phyloP scores from a whole-genome alignment of 2,113 vertebrate species.

The Amia ocellicauda region DNA sequence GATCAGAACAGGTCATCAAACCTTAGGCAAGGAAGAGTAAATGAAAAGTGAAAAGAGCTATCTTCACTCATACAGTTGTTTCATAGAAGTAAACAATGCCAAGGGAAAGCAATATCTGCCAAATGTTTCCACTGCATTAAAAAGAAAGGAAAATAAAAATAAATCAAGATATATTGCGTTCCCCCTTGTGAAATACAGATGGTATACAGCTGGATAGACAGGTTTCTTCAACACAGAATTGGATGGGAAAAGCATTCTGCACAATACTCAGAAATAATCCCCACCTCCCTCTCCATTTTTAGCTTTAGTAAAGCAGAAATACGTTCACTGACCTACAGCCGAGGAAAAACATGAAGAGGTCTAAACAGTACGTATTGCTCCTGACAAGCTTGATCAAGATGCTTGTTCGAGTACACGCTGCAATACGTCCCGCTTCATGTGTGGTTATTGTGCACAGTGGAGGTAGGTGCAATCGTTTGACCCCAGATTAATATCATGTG shows the following conservation, averaged over 20 bases:
- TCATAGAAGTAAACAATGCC: slow-evolving; percentile 10
- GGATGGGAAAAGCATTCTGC: slow-evolving; percentile 26
- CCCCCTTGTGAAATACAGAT: neutral
- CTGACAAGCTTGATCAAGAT: neutral
- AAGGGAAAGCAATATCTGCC: slow-evolving; percentile 17
- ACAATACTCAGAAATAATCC: slow-evolving; percentile 20
- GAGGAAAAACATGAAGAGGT: neutral
- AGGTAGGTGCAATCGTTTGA: too few relatives aligned
- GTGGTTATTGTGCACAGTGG: too few relatives aligned
- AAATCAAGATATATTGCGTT: slow-evolving; percentile 18
- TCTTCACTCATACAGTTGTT: neutral
- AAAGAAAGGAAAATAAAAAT: too few relatives aligned
- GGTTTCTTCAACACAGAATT: slow-evolving; percentile 13
- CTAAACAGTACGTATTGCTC: neutral
- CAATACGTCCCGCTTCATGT: too few relatives aligned
- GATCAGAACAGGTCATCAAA: neutral
- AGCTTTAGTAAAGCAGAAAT: neutral
- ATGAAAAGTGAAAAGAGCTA: slow-evolving; percentile 7
- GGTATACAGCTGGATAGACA: slow-evolving; percentile 15
- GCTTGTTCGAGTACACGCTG: neutral
- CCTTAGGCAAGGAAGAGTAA: neutral
- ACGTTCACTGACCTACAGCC: neutral
- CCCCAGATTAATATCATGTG: too few relatives aligned
- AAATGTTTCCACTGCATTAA: neutral
- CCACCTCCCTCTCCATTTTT: slow-evolving; percentile 10